Evolutionary conservation across 2,797 vertebrate genomes (phyloP).

Genomic region (Manis javanica): DNA sequence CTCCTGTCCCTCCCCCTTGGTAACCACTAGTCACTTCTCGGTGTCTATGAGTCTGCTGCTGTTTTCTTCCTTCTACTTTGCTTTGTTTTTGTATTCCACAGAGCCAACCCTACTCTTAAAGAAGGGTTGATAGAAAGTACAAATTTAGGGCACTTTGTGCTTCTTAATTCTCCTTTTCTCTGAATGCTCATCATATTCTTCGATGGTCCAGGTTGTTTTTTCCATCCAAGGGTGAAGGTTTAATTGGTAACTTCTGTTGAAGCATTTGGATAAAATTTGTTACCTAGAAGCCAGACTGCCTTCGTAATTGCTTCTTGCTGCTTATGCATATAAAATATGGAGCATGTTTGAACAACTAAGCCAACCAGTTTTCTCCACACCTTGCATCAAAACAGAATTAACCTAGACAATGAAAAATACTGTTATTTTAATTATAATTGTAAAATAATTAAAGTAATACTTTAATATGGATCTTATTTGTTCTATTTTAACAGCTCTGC

Average conservation of each 20-base stretch:
- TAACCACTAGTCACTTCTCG: no score
- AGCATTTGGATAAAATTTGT: neutral
- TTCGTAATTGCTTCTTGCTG: neutral
- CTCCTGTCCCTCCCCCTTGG: no score
- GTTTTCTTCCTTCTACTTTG: no score
- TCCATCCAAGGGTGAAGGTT: neutral
- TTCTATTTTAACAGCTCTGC: neutral
- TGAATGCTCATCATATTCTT: neutral
- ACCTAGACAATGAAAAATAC: neutral
- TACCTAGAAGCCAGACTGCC: constrained; percentile 32
- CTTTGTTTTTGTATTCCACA: no score
- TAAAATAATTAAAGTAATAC: neutral
- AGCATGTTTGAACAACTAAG: neutral
- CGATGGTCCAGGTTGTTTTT: neutral
- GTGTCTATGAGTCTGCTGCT: no score
- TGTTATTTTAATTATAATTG: constrained; percentile 5
- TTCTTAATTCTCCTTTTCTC: neutral
- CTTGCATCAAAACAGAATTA: constrained; percentile 34
- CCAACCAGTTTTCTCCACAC: neutral
- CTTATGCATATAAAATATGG: neutral
- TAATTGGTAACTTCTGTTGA: neutral
- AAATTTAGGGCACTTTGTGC: neutral
- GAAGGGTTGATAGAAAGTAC: neutral
- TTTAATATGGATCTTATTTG: constrained; percentile 1
- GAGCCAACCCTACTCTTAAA: neutral